phyloP scores from a whole-genome alignment of 92 coral and sea anemone genomes.

The Blastomussa wellsi region DNA sequence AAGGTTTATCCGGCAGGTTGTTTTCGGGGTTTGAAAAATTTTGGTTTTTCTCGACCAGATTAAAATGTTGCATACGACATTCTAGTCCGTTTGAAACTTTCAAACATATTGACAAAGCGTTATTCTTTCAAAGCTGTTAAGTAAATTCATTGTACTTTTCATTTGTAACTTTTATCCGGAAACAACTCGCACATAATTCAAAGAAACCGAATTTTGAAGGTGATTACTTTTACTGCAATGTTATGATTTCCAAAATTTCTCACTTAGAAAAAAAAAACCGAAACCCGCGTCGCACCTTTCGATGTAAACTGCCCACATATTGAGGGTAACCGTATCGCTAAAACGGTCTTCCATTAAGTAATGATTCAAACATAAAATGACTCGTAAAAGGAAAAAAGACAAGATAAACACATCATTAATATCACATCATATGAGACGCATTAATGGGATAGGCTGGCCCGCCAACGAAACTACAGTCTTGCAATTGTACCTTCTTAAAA shows the following conservation, averaged over 20 bases:
- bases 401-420: conserved; percentile 41
- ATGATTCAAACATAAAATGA: conserved; percentile 26
- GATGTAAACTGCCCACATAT: not conserved
- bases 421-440: conserved; percentile 21
- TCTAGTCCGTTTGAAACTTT: not conserved
- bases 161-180: conserved; percentile 16
- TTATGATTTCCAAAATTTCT: not conserved
- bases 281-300: not conserved
- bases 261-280: not conserved
- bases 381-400: conserved; percentile 39
- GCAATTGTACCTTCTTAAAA: not conserved
- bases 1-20: not conserved
- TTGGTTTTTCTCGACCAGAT: not conserved
- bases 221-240: not conserved
- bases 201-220: not conserved
- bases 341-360: conserved; percentile 19
- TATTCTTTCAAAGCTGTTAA: not conserved
- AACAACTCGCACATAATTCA: conserved; percentile 12
- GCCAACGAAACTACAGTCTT: not conserved
- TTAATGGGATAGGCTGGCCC: conserved; percentile 23
- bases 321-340: conserved; percentile 21
- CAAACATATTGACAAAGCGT: not conserved
- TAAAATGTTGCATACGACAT: not conserved
- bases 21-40: not conserved
- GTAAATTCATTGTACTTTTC: not conserved